Evolutionary conservation across 2,797 vertebrate species (phyloP), one percentile per base, ranked within the genome.

Genomic region (Eulemur coronatus): DNA sequence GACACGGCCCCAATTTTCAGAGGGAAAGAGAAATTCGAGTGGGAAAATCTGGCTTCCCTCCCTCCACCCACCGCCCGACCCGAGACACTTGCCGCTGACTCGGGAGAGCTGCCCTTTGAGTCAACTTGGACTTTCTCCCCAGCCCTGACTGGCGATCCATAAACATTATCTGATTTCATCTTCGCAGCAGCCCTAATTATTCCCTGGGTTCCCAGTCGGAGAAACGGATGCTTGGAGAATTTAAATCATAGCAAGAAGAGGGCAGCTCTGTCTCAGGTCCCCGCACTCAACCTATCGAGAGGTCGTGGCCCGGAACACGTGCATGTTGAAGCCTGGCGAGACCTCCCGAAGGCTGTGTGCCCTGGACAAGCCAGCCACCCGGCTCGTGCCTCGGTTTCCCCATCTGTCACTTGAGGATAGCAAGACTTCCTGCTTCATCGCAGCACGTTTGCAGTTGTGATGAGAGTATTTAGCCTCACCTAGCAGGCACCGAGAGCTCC

Each of bases 281-380:
- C 73, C 9, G 12, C 5, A 7, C 78, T 28, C 5, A 4, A 5
- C 13, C 69, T 22, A 4, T 1, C 1, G 0, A 11, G 12, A 0
- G 10, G 18, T 1, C 4, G 7, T 41, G 48, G n/a, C 4, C 6
- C 1, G 38, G 38, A 20, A n/a, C 30, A 7, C 0, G 2, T 8
- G 26, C 17, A 4, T 11, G 0, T 57, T n/a, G 8, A 75, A 20
- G 24, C 22, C 55, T 20, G 9, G 18, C 4, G 0, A 35, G 43
- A 4, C 30, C 63, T 4, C 43, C 43, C 22, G 0, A 0, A 0
- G 6, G 4, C 38, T 30, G 5, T 48, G 15, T 0, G 5, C 48
- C 48, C 65, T 8, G 24, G 61, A 10, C 5, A 2, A 2, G 1
- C 7, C 33, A 0, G 52, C 50, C 3, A 14, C 48, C 6, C 28